phyloP scores from a whole-genome alignment of 2,113 vertebrate genomes.

The Platycercus adscitus region DNA sequence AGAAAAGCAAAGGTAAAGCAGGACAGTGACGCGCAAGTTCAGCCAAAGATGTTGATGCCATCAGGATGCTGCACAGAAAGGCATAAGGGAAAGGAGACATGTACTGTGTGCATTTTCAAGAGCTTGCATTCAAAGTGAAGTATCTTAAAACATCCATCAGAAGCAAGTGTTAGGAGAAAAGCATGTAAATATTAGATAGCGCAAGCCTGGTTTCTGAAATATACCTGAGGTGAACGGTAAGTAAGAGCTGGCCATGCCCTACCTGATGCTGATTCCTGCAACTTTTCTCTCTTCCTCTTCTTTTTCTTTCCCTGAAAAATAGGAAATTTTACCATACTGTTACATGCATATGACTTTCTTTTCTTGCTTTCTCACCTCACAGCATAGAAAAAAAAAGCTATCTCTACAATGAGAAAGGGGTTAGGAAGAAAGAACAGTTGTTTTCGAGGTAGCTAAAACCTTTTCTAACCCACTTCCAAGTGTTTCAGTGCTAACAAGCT shows the following conservation, averaged over 20 bases:
- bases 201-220: not conserved
- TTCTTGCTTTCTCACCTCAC: not conserved
- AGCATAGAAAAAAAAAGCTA: not conserved
- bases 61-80: not conserved
- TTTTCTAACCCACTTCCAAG: not conserved
- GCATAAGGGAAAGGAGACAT: not conserved
- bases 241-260: slow-evolving; percentile 30
- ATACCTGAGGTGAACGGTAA: not conserved
- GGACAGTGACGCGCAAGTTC: not conserved
- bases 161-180: slow-evolving; percentile 17
- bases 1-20: slow-evolving; percentile 11
- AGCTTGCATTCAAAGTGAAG: slow-evolving; percentile 3
- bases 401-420: not conserved
- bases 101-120: not conserved
- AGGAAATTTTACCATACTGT: slow-evolving; percentile 37
- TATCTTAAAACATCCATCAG: not conserved
- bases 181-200: not conserved
- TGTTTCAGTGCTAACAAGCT: not conserved
- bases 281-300: slow-evolving; percentile 99
- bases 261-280: slow-evolving; percentile 96
- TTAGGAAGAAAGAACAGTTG: not conserved
- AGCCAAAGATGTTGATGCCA: not conserved
- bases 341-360: not conserved
- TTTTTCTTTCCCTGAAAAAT: slow-evolving; percentile 98
- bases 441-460: not conserved